phyloP scores from a whole-genome alignment of 2,113 vertebrate species.

The Epinephelus fuscoguttatus region DNA sequence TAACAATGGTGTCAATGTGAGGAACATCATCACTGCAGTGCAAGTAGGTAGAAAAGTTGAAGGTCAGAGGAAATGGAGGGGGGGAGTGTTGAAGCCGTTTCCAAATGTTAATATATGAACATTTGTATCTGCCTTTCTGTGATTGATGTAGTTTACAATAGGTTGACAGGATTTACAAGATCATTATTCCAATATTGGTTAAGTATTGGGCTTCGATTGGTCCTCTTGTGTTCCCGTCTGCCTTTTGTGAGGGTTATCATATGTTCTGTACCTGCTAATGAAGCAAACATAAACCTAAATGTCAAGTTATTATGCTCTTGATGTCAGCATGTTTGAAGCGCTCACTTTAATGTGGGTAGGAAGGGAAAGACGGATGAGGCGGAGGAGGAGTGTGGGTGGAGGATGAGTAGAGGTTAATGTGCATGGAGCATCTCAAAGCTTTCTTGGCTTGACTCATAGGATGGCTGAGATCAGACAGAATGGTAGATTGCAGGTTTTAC shows the following conservation, averaged over 20 bases:
- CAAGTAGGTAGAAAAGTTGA: neutral
- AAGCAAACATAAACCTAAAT: conserved; percentile 54
- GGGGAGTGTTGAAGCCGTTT: too few relatives aligned
- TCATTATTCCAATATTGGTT: neutral
- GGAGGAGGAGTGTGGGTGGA: conserved; percentile 61
- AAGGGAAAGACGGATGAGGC: conserved; percentile 45
- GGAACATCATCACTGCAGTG: neutral
- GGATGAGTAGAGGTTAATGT: conserved; percentile 72
- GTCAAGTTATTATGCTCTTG: conserved; percentile 52
- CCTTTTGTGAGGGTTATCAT: conserved; percentile 28
- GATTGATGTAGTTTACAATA: neutral
- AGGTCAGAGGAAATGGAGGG: neutral
- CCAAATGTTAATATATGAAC: too few relatives aligned
- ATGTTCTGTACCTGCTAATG: conserved; percentile 29
- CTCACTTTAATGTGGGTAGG: conserved; percentile 52
- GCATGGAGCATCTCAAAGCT: conserved; percentile 71
- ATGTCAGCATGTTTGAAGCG: conserved; percentile 56
- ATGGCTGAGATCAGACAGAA: conserved; percentile 76
- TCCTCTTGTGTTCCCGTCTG: neutral
- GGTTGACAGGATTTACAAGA: neutral
- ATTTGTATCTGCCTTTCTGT: neutral
- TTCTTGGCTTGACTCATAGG: conserved; percentile 66
- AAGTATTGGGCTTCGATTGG: neutral
- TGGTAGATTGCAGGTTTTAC: conserved; percentile 74
- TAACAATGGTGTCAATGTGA: neutral